These are phyloP conservation scores for Spongilla lacustris DNA, from an alignment of 37 sponge, comb jelly and placozoan genomes.

Conservation along the genomic window DNA sequence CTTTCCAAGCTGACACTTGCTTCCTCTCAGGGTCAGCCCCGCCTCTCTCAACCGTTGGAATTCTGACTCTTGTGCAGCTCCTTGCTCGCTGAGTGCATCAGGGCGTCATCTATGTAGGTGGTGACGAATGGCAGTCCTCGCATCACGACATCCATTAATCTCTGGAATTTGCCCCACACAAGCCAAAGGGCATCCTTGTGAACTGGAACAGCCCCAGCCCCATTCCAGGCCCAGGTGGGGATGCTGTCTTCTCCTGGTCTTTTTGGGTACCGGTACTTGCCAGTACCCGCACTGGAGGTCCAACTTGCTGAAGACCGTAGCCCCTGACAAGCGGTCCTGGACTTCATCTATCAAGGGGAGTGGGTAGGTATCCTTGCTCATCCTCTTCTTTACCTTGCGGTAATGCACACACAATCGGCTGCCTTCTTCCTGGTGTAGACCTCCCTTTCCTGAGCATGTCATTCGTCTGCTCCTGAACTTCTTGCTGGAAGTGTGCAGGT, in stretches of 20 bases:
- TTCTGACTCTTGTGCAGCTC: conserved; percentile 27
- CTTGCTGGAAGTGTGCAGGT: conserved; percentile 57
- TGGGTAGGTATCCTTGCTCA: conserved; percentile 62
- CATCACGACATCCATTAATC: conserved; percentile 57
- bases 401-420: conserved; percentile 64
- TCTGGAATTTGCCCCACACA: conserved; percentile 67
- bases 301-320: conserved; percentile 50
- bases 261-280: conserved; percentile 61
- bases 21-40: conserved; percentile 53
- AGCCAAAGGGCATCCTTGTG: conserved; percentile 46
- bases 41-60: conserved; percentile 57
- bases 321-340: conserved; percentile 52
- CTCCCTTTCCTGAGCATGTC: conserved; percentile 67
- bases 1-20: conserved; percentile 59
- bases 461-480: conserved; percentile 46
- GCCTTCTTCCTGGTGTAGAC: conserved; percentile 49
- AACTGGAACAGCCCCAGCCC: conserved; percentile 68
- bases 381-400: conserved; percentile 61
- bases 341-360: conserved; percentile 71
- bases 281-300: conserved; percentile 72
- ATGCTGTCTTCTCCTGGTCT: conserved; percentile 62
- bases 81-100: conserved; percentile 24
- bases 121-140: conserved; percentile 52
- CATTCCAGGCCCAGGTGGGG: conserved; percentile 66
- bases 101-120: conserved; percentile 57